These are phyloP conservation scores for Asobara japonica DNA, from an alignment of 1,140 invertebrate species.

Conservation along the genomic window DNA sequence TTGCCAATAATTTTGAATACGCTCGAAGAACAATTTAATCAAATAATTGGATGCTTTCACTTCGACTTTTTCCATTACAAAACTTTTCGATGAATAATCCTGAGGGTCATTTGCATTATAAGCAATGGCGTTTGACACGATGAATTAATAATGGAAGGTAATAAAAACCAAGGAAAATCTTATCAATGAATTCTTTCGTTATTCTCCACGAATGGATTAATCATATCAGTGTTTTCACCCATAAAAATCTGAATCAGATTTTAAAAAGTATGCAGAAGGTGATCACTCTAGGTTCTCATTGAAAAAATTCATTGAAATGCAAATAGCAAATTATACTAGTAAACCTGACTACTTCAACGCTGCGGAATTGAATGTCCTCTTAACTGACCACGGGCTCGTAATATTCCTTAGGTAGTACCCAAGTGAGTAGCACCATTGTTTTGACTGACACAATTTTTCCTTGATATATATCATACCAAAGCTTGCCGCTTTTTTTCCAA, in stretches of 20 bases:
- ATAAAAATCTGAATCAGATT: background rate
- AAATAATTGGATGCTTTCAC: background rate
- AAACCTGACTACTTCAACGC: too few species aligned
- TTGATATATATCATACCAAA: too few species aligned
- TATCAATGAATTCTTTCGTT: background rate
- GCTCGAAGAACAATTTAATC: background rate
- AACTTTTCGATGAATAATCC: conserved; percentile 10
- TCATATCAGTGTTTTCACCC: background rate
- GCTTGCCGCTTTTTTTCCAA: too few species aligned
- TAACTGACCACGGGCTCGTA: too few species aligned
- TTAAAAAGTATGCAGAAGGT: too few species aligned
- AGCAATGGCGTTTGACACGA: background rate
- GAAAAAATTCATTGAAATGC: background rate
- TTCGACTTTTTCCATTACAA: background rate
- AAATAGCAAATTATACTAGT: too few species aligned
- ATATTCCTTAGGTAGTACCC: too few species aligned
- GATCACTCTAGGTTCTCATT: too few species aligned
- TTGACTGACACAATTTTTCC: too few species aligned
- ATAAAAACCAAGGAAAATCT: background rate
- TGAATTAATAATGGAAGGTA: background rate
- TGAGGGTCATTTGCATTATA: background rate
- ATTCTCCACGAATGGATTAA: background rate
- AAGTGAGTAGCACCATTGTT: too few species aligned
- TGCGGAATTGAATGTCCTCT: too few species aligned
- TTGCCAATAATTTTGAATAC: background rate